Base-by-base conservation (phyloP, 2,888 invertebrate species). In the Thysanoteuthis rhombus region DNA sequence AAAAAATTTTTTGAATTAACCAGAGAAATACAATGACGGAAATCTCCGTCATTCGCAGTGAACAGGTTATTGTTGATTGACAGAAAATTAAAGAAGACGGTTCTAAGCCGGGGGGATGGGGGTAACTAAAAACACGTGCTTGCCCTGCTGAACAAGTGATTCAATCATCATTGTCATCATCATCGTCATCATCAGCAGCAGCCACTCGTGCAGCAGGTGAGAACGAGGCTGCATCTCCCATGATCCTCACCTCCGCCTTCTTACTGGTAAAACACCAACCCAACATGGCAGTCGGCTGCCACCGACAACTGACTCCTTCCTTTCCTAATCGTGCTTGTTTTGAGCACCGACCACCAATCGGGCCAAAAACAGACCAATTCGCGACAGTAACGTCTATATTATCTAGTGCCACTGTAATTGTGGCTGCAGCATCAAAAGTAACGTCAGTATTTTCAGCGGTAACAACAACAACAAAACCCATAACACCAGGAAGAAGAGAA, bases 181-280 rank as follows among this genome's bases (percentile, higher is more conserved):
- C 45, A 45, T 22, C 32, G 10, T 4, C n/a, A n/a, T 12, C 19
- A 45, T 16, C n/a, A 90, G 90, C 32, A 90, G n/a, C 25, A 92
- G 32, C n/a, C 40, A 42, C 25, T n/a, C 42, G 40, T 42, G 32
- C 39, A 25, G n/a, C 92, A 92, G 92, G 92, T 92, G 92, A 92
- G 45, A 92, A 92, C 92, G 92, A 92, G 92, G 92, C 92, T 92
- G 40, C 36, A 39, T 45, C 92, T n/a, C 92, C 92, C 40, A 90
- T 90, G 90, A 90, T 40, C 38, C 90, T 90, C 52, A n/a, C 75
- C 75, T n/a, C 75, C 75, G n/a, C 75, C 75, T 75, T 75, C 75
- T 75, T n/a, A 75, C 75, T 75, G 36, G 75, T n/a, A n/a, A 75
- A 75, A n/a, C 75, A 40, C 45, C 45, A 28, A 40, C 42, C 42